Evolutionary conservation across 2,888 invertebrate genomes (phyloP).

Genomic region (Euzophera pinguis): DNA sequence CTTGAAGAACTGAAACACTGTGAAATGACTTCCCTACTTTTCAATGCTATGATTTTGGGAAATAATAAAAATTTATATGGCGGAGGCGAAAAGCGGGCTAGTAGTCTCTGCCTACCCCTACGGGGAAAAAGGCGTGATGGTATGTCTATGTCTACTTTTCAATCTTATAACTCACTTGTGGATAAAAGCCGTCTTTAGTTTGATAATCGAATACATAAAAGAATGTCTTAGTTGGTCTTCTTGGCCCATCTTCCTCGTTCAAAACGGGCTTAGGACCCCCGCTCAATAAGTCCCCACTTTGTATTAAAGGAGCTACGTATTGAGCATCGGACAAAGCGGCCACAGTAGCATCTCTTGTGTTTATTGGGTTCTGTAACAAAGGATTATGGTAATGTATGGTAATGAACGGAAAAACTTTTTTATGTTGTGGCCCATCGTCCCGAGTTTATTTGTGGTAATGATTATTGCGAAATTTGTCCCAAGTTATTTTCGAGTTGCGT

Average conservation of each 20-base stretch:
- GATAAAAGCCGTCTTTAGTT: slow-evolving; percentile 92
- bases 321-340: slow-evolving; percentile 96
- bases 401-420: slow-evolving; percentile 10
- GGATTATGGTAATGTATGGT: slow-evolving; percentile 22
- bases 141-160: too few relatives aligned
- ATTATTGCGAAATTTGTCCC: background rate
- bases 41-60: too few relatives aligned
- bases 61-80: too few relatives aligned
- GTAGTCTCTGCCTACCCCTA: too few relatives aligned
- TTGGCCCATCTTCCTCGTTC: slow-evolving; percentile 71
- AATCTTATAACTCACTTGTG: slow-evolving; percentile 89
- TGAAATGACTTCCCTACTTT: too few relatives aligned
- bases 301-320: slow-evolving; percentile 94
- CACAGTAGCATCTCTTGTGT: slow-evolving; percentile 92
- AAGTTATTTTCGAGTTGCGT: too few relatives aligned
- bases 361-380: slow-evolving; percentile 87
- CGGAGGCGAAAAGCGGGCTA: too few relatives aligned
- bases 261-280: slow-evolving; percentile 82
- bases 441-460: background rate
- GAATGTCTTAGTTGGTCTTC: slow-evolving; percentile 86
- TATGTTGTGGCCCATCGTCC: background rate
- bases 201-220: slow-evolving; percentile 97
- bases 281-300: slow-evolving; percentile 90
- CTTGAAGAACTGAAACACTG: too few relatives aligned
- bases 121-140: too few relatives aligned